A percentile compares a stretch with the other conserved stretches of the same genome.
Evolutionary conservation across 2,797 vertebrate genomes (phyloP).

Genomic region (Gephyroberyx darwinii): DNA sequence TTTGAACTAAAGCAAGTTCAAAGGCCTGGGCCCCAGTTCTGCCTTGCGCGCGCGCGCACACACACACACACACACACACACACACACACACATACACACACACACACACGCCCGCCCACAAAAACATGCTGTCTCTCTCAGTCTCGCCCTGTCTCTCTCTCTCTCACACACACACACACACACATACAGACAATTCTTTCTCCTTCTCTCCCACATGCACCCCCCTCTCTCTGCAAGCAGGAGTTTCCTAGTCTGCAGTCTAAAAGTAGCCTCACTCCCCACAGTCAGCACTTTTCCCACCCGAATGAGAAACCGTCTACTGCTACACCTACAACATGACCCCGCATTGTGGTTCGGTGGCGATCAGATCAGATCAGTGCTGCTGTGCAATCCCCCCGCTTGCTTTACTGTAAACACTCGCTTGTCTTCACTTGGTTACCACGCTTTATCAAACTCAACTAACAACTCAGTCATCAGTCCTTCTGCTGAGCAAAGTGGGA

Average conservation of each 20-base stretch:
- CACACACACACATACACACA: too few relatives aligned
- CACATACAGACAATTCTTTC: slow-evolving; percentile 16
- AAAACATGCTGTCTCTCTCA: too few relatives aligned
- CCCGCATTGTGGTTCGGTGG: slow-evolving; percentile 5
- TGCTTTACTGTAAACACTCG: slow-evolving; percentile 55
- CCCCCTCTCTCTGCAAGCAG: slow-evolving; percentile 31
- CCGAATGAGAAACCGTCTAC: slow-evolving; percentile 60
- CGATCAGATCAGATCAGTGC: slow-evolving; percentile 29
- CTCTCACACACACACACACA: slow-evolving; percentile 10
- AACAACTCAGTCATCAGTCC: slow-evolving; percentile 66
- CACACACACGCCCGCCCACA: too few relatives aligned
- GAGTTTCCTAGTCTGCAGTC: slow-evolving; percentile 60
- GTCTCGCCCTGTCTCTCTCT: too few relatives aligned
- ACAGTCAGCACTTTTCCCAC: slow-evolving; percentile 73
- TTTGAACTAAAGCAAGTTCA: slow-evolving; percentile 71
- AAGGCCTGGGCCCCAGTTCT: slow-evolving; percentile 55
- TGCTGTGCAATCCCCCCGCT: slow-evolving; percentile 8
- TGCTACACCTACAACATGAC: slow-evolving; percentile 50
- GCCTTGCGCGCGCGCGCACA: slow-evolving; percentile 23
- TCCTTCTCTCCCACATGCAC: slow-evolving; percentile 30
- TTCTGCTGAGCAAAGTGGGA: slow-evolving; percentile 66
- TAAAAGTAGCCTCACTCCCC: slow-evolving; percentile 66
- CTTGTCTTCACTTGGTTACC: slow-evolving; percentile 40
- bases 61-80: slow-evolving; percentile 8
- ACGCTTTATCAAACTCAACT: slow-evolving; percentile 51